Evolutionary conservation across 2,113 vertebrate species (phyloP).

Genomic region (Notothenia coriiceps): DNA sequence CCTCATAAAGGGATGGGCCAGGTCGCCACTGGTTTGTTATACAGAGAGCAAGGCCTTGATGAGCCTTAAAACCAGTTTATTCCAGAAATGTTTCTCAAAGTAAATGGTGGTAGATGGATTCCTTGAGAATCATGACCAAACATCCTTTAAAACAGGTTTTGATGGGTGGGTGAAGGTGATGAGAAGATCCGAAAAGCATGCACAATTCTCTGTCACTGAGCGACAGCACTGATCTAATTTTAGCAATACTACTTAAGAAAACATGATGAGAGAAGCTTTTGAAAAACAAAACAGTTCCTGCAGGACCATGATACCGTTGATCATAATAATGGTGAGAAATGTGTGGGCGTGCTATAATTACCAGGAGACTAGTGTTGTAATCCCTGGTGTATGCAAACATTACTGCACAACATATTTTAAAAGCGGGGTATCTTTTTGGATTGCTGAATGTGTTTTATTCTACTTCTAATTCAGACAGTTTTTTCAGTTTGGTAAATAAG

Average conservation of each 20-base stretch:
- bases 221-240: constrained; percentile 54
- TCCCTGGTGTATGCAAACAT: not conserved
- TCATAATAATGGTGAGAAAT: constrained; percentile 14
- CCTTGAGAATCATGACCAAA: not conserved
- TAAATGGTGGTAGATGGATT: not conserved
- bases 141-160: not conserved
- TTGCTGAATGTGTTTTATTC: not conserved
- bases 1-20: not conserved
- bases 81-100: not conserved
- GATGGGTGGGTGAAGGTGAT: not conserved
- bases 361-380: not conserved
- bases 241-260: constrained; percentile 47
- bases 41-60: not conserved
- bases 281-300: constrained; percentile 6
- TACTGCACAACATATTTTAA: not conserved
- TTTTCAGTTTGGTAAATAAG: constrained; percentile 4
- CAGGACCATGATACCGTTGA: constrained; percentile 2
- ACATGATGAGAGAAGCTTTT: constrained; percentile 21
- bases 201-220: constrained; percentile 16
- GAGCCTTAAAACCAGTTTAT: not conserved
- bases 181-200: constrained; percentile 23
- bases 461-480: not conserved
- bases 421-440: not conserved
- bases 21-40: not conserved
- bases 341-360: constrained; percentile 20